A percentile compares a stretch with the other conserved stretches of the same genome.
Conservation (phyloP, 2,888 invertebrate genomes). For the Venusia cambrica region DNA sequence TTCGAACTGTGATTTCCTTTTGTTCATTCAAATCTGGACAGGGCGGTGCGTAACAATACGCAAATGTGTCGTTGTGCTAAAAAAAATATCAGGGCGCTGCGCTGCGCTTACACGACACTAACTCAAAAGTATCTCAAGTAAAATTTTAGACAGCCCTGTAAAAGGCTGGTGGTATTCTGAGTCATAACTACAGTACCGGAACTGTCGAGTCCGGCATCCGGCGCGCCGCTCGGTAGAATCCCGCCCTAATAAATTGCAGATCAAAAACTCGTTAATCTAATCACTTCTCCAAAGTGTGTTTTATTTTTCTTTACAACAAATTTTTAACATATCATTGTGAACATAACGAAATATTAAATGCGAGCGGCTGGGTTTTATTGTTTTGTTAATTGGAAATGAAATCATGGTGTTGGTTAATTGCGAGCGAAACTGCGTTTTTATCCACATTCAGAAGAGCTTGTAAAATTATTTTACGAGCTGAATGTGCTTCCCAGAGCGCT, state of each 20-base stretch:
- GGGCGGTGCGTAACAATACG: too few relatives aligned
- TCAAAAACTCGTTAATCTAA: conserved; percentile 73
- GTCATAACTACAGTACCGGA: conserved; percentile 50
- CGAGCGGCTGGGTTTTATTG: conserved; percentile 11
- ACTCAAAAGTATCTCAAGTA: too few relatives aligned
- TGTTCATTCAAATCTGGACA: too few relatives aligned
- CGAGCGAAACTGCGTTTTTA: too few relatives aligned
- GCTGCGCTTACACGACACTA: too few relatives aligned
- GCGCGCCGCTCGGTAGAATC: conserved; percentile 38
- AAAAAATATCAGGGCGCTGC: too few relatives aligned
- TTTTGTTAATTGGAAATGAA: conserved; percentile 6
- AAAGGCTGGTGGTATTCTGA: conserved; percentile 21
- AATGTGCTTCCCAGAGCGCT: too few relatives aligned
- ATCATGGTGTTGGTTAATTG: too few relatives aligned
- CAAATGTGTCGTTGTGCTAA: too few relatives aligned
- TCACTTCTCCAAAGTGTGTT: conserved; percentile 46
- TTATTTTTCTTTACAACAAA: conserved; percentile 31
- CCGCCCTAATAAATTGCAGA: conserved; percentile 66
- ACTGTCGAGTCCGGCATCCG: conserved; percentile 50
- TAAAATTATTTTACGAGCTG: too few relatives aligned
- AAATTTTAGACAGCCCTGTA: conserved; percentile 20
- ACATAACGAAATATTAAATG: conserved; percentile 12
- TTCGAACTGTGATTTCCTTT: too few relatives aligned
- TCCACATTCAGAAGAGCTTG: too few relatives aligned
- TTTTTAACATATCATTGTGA: conserved; percentile 28